A percentile compares a stretch with the other conserved stretches of the same genome.
These are phyloP conservation scores for Nomia melanderi DNA, from an alignment of 1,140 invertebrate genomes.

Conservation along the genomic window DNA sequence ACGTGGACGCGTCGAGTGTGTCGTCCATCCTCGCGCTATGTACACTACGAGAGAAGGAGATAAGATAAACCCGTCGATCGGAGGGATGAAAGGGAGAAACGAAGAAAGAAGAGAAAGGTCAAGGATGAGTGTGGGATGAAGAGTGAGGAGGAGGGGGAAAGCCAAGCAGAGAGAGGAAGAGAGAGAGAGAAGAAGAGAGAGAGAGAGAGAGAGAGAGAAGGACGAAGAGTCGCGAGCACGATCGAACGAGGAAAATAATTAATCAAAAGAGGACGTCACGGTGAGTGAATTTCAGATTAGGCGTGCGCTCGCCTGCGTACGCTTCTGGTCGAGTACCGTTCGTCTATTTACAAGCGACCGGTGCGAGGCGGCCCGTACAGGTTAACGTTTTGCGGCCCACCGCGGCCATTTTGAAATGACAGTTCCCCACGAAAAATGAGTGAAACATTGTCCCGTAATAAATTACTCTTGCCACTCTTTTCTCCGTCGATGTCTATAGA, in stretches of 20 bases:
- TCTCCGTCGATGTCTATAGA: too few species aligned
- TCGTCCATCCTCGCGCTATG: conserved; percentile 71
- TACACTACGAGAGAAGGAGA: conserved; percentile 39
- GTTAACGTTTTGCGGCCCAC: background rate
- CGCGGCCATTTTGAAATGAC: too few species aligned
- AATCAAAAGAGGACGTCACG: background rate
- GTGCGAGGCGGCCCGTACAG: background rate
- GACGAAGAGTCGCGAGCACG: background rate
- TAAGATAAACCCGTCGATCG: background rate
- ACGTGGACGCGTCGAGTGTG: background rate
- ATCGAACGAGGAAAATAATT: background rate
- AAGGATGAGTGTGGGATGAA: background rate
- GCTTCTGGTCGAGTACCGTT: background rate
- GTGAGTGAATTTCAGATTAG: too few species aligned
- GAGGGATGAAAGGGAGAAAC: background rate
- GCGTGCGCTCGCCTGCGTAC: too few species aligned
- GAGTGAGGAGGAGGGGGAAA: background rate
- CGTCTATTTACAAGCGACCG: conserved; percentile 4
- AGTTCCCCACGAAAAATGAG: background rate
- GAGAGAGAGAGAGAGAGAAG: background rate
- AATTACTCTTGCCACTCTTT: background rate
- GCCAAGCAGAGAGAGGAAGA: background rate
- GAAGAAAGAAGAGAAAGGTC: background rate
- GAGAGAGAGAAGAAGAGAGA: background rate
- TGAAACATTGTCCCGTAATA: background rate